These are phyloP conservation scores for Acanthurus leucopareius DNA, from an alignment of 2,797 vertebrate genomes.

Conservation along the genomic window DNA sequence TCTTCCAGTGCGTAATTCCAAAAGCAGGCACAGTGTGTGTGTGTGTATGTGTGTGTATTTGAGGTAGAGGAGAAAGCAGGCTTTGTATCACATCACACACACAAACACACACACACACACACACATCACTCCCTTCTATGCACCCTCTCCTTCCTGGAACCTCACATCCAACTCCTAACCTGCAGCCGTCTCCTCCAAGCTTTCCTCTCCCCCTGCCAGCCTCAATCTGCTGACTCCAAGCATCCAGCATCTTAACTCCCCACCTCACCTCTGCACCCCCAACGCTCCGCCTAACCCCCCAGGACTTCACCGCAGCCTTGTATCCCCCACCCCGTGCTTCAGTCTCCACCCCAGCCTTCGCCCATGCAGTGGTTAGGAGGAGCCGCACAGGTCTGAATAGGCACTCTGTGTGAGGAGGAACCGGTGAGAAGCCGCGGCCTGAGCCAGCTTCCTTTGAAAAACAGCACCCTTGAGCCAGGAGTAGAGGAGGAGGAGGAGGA, in stretches of 20 bases:
- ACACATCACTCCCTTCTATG: slow-evolving; percentile 43
- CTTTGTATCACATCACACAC: slow-evolving; percentile 79
- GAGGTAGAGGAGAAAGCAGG: slow-evolving; percentile 74
- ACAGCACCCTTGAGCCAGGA: slow-evolving; percentile 74
- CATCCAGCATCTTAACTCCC: slow-evolving; percentile 24
- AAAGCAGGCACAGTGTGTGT: slow-evolving; percentile 47
- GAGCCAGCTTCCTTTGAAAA: slow-evolving; percentile 86
- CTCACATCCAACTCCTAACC: slow-evolving; percentile 32
- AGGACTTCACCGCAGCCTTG: slow-evolving; percentile 19
- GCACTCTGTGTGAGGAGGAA: slow-evolving; percentile 81
- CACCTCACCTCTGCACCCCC: slow-evolving; percentile 35
- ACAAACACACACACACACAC: slow-evolving; percentile 56
- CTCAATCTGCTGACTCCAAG: slow-evolving; percentile 45
- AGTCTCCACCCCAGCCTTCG: slow-evolving; percentile 48
- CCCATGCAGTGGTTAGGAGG: slow-evolving; percentile 70
- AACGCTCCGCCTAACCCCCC: slow-evolving; percentile 4
- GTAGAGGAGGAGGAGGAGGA: slow-evolving; percentile 41
- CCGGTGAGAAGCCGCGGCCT: slow-evolving; percentile 68
- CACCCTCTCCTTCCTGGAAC: slow-evolving; percentile 50
- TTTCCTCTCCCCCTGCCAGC: slow-evolving; percentile 32
- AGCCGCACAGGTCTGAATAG: slow-evolving; percentile 78
- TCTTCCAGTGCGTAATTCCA: slow-evolving; percentile 62
- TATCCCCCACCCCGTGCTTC: slow-evolving; percentile 11
- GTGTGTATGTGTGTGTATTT: slow-evolving; percentile 21
- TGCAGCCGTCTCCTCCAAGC: slow-evolving; percentile 25